Evolutionary conservation across 2,888 invertebrate species (phyloP), one percentile per base, ranked within the genome.

Genomic region (Acanthosepion lycidas): DNA sequence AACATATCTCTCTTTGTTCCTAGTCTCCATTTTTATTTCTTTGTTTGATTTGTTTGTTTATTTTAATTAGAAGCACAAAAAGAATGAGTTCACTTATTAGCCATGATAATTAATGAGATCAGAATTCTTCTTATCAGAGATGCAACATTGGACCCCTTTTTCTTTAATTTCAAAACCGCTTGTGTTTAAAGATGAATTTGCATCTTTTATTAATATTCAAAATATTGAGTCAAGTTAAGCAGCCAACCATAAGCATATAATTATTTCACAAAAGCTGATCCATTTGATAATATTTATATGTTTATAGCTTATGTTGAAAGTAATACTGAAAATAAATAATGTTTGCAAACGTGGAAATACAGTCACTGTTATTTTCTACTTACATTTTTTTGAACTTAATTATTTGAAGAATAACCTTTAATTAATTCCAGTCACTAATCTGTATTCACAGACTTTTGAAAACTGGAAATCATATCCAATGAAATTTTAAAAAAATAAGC

Each of bases 1-100:
- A 78, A 78, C 78, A 78, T n/a, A 9, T n/a, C n/a, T 78, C 15
- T 15, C n/a, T 15, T 5, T 23, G 26, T 26, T 12, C n/a, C 18
- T 33, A 0, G 5, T 15, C 15, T n/a, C 78, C 78, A 78, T 78
- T 33, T 12, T 78, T 78, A 78, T 78, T 78, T n/a, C n/a, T 12
- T n/a, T n/a, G 33, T 33, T 78, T n/a, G n/a, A 4, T 78, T 78
- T 28, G 2, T n/a, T n/a, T n/a, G n/a, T 12, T n/a, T 3, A 78
- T 78, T n/a, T 78, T 78, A 78, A 78, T 78, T 78, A 78, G 15
- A 78, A 78, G 59, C n/a, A 78, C n/a, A n/a, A 4, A n/a, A n/a
- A n/a, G 78, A 78, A 78, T 78, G 78, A 78, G 28, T 78, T 78
- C 78, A 78, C n/a, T 78, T 78, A 78, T 78, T 78, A 78, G n/a